These are phyloP conservation scores for Anthopleura sola DNA, from an alignment of 64 coral and sea anemone genomes.

Conservation along the genomic window DNA sequence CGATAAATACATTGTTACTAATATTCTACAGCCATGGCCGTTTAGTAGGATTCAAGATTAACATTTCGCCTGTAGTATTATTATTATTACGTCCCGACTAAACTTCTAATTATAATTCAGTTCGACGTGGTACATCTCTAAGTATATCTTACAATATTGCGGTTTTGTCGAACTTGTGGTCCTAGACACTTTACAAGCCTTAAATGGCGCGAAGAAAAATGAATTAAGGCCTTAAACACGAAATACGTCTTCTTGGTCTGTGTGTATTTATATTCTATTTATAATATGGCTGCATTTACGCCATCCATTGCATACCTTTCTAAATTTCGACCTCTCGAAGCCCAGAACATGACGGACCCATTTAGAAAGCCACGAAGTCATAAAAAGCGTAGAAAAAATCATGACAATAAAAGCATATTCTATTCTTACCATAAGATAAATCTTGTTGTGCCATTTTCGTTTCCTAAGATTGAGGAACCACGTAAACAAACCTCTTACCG, in stretches of 20 bases:
- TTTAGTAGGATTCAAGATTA: not conserved
- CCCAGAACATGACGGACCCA: not conserved
- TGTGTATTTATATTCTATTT: slow-evolving; percentile 12
- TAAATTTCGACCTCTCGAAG: not conserved
- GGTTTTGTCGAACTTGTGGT: not conserved
- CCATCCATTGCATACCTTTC: not conserved
- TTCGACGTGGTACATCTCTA: not conserved
- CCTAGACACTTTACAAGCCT: not conserved
- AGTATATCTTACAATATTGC: slow-evolving; percentile 1
- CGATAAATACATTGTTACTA: not conserved
- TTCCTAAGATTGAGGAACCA: not conserved
- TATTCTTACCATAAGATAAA: slow-evolving; percentile 13
- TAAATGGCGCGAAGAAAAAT: not conserved
- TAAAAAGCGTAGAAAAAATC: not conserved
- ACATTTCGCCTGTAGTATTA: not conserved
- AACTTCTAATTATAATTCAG: not conserved
- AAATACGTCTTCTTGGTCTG: not conserved
- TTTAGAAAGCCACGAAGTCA: not conserved
- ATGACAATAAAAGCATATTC: not conserved
- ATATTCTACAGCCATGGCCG: not conserved
- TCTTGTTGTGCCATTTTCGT: slow-evolving; percentile 20
- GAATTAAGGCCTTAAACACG: not conserved
- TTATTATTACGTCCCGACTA: not conserved
- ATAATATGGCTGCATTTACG: slow-evolving; percentile 3
- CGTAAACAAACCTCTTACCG: not conserved